A percentile compares a stretch with the other conserved stretches of the same genome.
These are phyloP conservation scores for Drosophila pruinosa DNA, from an alignment of 1,140 invertebrate species.

Conservation along the genomic window DNA sequence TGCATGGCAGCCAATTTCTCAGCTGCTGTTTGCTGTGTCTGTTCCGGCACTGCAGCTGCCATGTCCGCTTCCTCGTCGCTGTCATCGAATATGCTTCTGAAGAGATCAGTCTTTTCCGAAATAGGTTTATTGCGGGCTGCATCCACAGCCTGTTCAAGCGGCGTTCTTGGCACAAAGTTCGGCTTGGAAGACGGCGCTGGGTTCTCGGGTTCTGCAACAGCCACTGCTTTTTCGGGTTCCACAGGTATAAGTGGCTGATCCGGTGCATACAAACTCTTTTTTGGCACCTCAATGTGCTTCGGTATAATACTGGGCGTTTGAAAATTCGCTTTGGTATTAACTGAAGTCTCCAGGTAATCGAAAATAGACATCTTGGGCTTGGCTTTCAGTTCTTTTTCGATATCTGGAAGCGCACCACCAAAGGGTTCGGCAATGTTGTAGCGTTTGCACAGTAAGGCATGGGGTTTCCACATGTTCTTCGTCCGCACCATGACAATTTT, in stretches of 20 bases:
- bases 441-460: constrained; percentile 92
- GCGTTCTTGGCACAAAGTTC: constrained; percentile 63
- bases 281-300: constrained; percentile 57
- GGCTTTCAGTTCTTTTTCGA: constrained; percentile 84
- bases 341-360: constrained; percentile 87
- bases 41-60: not conserved
- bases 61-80: constrained; percentile 83
- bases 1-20: constrained; percentile 51
- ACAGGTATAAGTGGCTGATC: not conserved
- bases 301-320: constrained; percentile 81
- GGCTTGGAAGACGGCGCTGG: not conserved
- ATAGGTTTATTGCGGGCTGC: constrained; percentile 81
- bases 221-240: not conserved
- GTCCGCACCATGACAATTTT: constrained; percentile 83
- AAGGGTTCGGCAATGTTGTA: constrained; percentile 97
- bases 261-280: not conserved
- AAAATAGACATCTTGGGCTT: constrained; percentile 89
- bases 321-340: constrained; percentile 85
- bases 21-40: constrained; percentile 15
- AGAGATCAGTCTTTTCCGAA: constrained; percentile 85
- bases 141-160: constrained; percentile 67
- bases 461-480: constrained; percentile 92
- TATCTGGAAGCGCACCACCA: constrained; percentile 80
- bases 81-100: constrained; percentile 86
- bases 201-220: not conserved